Percentiles rank a stretch among this genome's conserved stretches.
Conservation (phyloP, 2,888 invertebrate species). For the Pemphredon lugubris region DNA sequence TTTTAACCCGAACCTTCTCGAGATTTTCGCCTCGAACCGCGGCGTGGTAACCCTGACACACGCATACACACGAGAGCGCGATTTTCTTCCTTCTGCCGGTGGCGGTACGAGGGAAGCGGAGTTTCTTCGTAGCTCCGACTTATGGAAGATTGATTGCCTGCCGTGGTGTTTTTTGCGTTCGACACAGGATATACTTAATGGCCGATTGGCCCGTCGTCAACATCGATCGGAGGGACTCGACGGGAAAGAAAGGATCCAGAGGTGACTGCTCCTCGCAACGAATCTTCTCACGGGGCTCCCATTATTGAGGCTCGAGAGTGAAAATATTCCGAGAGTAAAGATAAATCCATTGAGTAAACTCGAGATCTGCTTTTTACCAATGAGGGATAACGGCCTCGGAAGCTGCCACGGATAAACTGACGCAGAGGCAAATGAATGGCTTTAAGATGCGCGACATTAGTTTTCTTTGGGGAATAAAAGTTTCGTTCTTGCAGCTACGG, state of each 20-base stretch:
- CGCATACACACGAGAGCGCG: conserved; percentile 7
- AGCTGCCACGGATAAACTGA: too few relatives aligned
- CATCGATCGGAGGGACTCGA: conserved; percentile 61
- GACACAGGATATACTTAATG: conserved; percentile 68
- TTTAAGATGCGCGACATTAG: too few relatives aligned
- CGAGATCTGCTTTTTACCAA: too few relatives aligned
- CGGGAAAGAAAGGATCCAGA: conserved; percentile 38
- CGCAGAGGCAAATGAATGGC: too few relatives aligned
- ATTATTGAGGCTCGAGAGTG: neutral
- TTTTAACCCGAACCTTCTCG: conserved; percentile 48
- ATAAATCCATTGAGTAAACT: too few relatives aligned
- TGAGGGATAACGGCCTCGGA: too few relatives aligned
- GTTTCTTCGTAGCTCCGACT: conserved; percentile 66
- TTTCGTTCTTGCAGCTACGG: too few relatives aligned
- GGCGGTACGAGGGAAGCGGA: conserved; percentile 23
- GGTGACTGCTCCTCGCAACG: conserved; percentile 31
- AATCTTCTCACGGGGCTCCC: neutral
- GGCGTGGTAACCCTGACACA: too few relatives aligned
- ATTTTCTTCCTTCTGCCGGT: conserved; percentile 32
- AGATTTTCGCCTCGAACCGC: conserved; percentile 31
- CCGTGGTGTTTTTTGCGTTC: conserved; percentile 54
- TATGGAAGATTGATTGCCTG: conserved; percentile 72
- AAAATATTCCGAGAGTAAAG: neutral
- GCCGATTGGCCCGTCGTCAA: conserved; percentile 69
- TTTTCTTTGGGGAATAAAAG: too few relatives aligned